Evolutionary conservation across 2,888 invertebrate species (phyloP), one percentile per base, ranked within the genome.

Genomic region (Clunio marinus): DNA sequence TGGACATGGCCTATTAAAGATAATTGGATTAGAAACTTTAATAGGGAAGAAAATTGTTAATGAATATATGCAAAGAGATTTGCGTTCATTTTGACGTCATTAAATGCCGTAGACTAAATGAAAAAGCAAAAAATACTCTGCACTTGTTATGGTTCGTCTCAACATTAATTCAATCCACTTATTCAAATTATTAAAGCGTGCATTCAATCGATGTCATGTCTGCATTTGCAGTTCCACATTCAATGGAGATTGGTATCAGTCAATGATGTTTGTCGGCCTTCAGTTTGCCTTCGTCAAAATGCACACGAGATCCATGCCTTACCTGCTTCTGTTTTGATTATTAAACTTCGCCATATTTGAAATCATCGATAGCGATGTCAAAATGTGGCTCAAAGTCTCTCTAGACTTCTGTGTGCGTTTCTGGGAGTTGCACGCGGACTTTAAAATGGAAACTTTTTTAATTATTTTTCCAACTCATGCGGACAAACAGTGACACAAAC

Each of bases 301-400:
- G 28, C 27, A 17, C 46, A 57, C 51, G 10, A 5, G 57, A 57
- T 24, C 27, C 25, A 57, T 45, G 10, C 20, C 60, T 60, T 60
- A 35, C 60, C 60, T 60, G 60, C 60, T 35, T 37, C 60, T 60
- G 60, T 35, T 37, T 27, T 46, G 63, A 63, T 63, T 63, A 46
- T 63, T 63, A 46, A 63, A 63, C 27, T 37, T 63, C 46, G 45
- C 63, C 63, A 63, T 63, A 37, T 63, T 63, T 46, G 63, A 20
- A 63, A 63, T 45, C 46, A 24, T 22, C 22, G 22, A 35, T 15
- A 37, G 10, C 63, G 27, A 63, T 45, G 46, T 63, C 63, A 63
- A 63, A 63, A 63, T 46, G 63, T 51, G 51, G 41, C 41, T 41
- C 15, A 41, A 32, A 41, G 41, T 41, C 41, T 41, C 41, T 20